Evolutionary conservation across 2,888 invertebrate species (phyloP).

Genomic region (Altica lythri): DNA sequence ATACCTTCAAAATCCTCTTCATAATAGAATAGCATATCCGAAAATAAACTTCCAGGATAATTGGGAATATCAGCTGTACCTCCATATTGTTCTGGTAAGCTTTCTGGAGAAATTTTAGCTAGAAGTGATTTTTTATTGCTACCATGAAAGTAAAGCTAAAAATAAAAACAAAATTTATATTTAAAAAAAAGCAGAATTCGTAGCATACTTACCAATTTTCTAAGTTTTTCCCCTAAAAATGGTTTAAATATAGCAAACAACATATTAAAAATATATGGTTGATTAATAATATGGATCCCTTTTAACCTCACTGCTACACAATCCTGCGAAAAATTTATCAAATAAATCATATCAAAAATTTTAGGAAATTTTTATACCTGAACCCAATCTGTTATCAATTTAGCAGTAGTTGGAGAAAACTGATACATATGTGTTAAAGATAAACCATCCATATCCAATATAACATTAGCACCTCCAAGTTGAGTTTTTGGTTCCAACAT

Average conservation of each 20-base stretch:
- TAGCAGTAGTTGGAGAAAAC: constrained; percentile 78
- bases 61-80: constrained; percentile 69
- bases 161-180: too few relatives aligned
- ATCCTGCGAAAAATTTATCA: constrained; percentile 62
- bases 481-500: constrained; percentile 81
- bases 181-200: too few relatives aligned
- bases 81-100: constrained; percentile 68
- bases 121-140: constrained; percentile 66
- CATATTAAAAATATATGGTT: constrained; percentile 85
- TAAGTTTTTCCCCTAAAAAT: constrained; percentile 81
- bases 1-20: constrained; percentile 72
- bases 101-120: constrained; percentile 63
- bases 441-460: constrained; percentile 78
- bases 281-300: constrained; percentile 86
- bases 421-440: constrained; percentile 73
- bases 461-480: constrained; percentile 73
- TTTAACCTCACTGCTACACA: constrained; percentile 82
- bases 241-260: constrained; percentile 86
- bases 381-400: constrained; percentile 72
- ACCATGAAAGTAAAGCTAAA: constrained; percentile 74
- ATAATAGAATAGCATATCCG: constrained; percentile 69
- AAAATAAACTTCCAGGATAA: constrained; percentile 67
- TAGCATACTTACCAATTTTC: constrained; percentile 70
- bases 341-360: background rate
- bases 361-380: constrained; percentile 58